These are phyloP conservation scores for Encarsia formosa DNA, from an alignment of 2,888 invertebrate genomes.

Conservation along the genomic window DNA sequence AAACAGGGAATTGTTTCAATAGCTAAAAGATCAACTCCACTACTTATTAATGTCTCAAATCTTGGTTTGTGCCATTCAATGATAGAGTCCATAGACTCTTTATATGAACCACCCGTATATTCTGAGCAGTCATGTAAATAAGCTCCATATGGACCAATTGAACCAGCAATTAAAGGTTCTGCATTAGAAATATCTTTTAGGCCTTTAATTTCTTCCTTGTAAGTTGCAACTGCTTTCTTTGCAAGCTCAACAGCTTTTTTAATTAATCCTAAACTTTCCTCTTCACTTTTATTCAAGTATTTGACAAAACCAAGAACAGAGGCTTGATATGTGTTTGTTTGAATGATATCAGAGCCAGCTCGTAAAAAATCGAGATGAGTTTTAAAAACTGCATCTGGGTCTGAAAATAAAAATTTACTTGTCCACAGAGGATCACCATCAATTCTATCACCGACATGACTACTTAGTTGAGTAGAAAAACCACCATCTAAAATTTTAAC, in stretches of 20 bases:
- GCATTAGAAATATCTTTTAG: conserved; percentile 31
- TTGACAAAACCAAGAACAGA: conserved; percentile 61
- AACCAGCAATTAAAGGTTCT: conserved; percentile 73
- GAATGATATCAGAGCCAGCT: conserved; percentile 81
- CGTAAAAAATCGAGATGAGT: conserved; percentile 79
- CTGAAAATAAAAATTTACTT: conserved; percentile 72
- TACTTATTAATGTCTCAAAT: conserved; percentile 72
- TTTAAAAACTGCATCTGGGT: conserved; percentile 73
- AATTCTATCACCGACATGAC: conserved; percentile 69
- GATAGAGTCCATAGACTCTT: conserved; percentile 61
- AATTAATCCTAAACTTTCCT: conserved; percentile 69
- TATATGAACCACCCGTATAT: conserved; percentile 85
- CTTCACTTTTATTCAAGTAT: conserved; percentile 65
- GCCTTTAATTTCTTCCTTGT: conserved; percentile 33
- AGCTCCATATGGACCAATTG: conserved; percentile 91
- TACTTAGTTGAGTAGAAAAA: conserved; percentile 76
- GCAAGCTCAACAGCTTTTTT: conserved; percentile 71
- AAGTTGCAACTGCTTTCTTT: conserved; percentile 62
- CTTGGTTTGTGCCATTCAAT: conserved; percentile 82
- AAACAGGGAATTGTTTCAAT: conserved; percentile 89
- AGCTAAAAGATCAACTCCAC: conserved; percentile 80
- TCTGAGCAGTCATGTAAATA: conserved; percentile 88
- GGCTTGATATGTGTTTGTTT: conserved; percentile 51
- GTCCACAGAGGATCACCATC: conserved; percentile 89
- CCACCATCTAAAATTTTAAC: conserved; percentile 65